A percentile compares a stretch with the other conserved stretches of the same genome.
Conservation (phyloP, 2,888 invertebrate species). For the Scelioninae gen. 2 region DNA sequence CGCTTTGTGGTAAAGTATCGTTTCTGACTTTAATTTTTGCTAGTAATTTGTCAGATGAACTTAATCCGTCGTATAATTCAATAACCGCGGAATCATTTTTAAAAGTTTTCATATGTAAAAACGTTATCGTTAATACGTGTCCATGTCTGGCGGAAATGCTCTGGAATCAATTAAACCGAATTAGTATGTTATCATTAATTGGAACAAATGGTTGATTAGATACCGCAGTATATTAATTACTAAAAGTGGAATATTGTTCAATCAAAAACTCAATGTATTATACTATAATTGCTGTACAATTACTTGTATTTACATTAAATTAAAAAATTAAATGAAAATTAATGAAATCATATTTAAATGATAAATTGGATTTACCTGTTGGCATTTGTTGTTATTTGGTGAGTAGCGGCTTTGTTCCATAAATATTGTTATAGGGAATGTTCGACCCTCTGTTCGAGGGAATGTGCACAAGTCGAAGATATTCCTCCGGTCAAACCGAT, state of each 20-base stretch:
- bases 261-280: no score
- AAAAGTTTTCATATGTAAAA: slow-evolving; percentile 87
- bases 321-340: no score
- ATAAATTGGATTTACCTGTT: slow-evolving; percentile 77
- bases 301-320: no score
- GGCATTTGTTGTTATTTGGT: slow-evolving; percentile 83
- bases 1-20: slow-evolving; percentile 90
- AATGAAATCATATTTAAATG: no score
- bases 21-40: slow-evolving; percentile 86
- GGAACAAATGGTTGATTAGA: neutral
- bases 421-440: slow-evolving; percentile 89
- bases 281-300: no score
- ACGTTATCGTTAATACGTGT: slow-evolving; percentile 90
- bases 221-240: neutral
- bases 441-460: slow-evolving; percentile 89
- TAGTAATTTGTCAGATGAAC: slow-evolving; percentile 82
- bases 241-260: neutral
- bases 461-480: slow-evolving; percentile 90
- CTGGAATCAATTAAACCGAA: slow-evolving; percentile 64
- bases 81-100: slow-evolving; percentile 85
- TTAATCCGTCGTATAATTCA: slow-evolving; percentile 87
- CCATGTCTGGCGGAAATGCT: slow-evolving; percentile 86
- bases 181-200: slow-evolving; percentile 2
- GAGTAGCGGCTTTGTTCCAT: slow-evolving; percentile 87
- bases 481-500: slow-evolving; percentile 84